Conservation (phyloP, 2,113 vertebrate species). For the Pelodiscus sinensis region DNA sequence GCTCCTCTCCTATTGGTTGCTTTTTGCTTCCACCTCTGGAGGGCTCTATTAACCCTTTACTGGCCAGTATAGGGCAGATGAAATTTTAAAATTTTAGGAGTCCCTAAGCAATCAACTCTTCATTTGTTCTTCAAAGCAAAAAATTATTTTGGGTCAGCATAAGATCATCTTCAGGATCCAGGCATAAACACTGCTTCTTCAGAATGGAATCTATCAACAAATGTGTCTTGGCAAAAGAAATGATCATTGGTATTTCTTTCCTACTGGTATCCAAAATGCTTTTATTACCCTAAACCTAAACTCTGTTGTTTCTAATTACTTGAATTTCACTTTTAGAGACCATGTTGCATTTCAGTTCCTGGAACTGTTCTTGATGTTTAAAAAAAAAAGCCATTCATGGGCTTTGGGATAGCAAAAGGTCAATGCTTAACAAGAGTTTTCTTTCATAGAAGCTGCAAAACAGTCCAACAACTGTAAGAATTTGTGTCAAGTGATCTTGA, state of each 20-base stretch:
- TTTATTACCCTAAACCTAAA: accelerated
- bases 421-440: not conserved
- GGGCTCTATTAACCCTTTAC: too few relatives aligned
- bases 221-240: accelerated
- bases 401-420: not conserved
- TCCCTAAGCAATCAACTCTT: not conserved
- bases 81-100: not conserved
- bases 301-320: not conserved
- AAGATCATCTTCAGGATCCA: accelerated
- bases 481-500: slow-evolving; percentile 47
- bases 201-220: accelerated
- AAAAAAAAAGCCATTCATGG: not conserved
- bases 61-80: too few relatives aligned
- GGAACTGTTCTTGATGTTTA: not conserved
- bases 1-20: too few relatives aligned
- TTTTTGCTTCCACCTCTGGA: too few relatives aligned
- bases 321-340: not conserved
- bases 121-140: not conserved
- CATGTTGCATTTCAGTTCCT: not conserved
- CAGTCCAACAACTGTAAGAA: not conserved
- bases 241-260: accelerated
- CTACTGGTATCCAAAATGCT: too few relatives aligned
- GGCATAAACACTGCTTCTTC: not conserved
- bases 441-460: slow-evolving; percentile 52
- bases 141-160: not conserved